Base-by-base conservation (phyloP, 2,797 vertebrate species). In the Florisuga fusca region DNA sequence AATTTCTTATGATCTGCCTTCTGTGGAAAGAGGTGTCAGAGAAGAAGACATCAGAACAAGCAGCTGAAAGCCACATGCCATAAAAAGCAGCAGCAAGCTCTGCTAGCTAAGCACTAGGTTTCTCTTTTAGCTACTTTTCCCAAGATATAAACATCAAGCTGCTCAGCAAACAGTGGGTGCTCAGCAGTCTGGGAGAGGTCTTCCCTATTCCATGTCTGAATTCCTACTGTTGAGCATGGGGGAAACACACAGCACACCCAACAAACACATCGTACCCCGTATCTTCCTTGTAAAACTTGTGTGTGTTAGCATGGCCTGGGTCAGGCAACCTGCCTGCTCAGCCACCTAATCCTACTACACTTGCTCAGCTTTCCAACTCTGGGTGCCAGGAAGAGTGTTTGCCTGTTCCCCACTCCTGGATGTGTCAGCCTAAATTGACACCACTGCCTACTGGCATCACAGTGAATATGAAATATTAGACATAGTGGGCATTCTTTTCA, bases 381-480 rank as follows among this genome's bases (percentile, higher is more conserved):
- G 22, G 3, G 10, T 54, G 25, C 55, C 6, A 2, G 53, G 15
- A 79, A 16, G 6, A 51, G 22, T 5, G 15, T 85, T 84, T 29
- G 43, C 43, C 43, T 45, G 10, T 45, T 45, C 25, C 15, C 18
- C 3, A 1, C 58, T 64, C 31, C 62, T 54, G 22, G 33, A 81
- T 38, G 22, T 25, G 27, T 9, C 3, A 1, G 4, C 16, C 59
- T 74, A 78, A 82, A 58, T 48, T 0, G 0, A 26, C 53, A 84
- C 8, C 33, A 14, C 23, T 64, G 33, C 26, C 43, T 31, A 6
- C 29, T 27, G 9, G 31, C 34, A 58, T 15, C 27, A 5, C 16
- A 25, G 19, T 76, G 22, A 66, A 34, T 25, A 51, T 6, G 9
- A 84, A 71, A 61, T 43, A 61, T 27, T 9, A 34, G 26, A 31